Base-by-base conservation (phyloP, 1,140 invertebrate species). In the Lasaia peninsularis region DNA sequence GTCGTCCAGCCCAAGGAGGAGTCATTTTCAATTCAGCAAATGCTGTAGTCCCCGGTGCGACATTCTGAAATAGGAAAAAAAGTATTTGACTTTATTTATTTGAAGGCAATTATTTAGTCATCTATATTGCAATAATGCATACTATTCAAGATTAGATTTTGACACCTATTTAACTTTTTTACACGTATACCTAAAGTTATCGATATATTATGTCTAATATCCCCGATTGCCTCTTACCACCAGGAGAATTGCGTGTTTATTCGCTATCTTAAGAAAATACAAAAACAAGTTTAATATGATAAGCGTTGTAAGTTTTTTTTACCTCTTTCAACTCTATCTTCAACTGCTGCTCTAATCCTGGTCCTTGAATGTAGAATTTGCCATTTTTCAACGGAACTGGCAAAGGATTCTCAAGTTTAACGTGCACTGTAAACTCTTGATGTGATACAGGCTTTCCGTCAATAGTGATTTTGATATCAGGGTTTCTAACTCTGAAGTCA, bases 401-500 rank as follows among this genome's bases (percentile, higher is more conserved):
- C 50, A 98, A 73, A 0, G 96, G 95, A 89, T 98, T 98, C 52
- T 88, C 91, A n/a, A 98, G 91, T n/a, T 91, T 93, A 2, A 95
- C 90, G 5, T 91, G 92, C 0, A 93, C 94, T 33, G 91, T 91
- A 16, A 95, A 90, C 60, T 92, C 90, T 68, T 93, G 80, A 4
- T 91, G 92, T 8, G 94, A 92, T 0, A 92, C 75, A 1, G 95
- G 91, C 14, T 92, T 91, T 0, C 91, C 92, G 71, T 92, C 86
- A 10, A 92, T 75, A 67, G 91, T 91, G 56, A 98, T 94, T 78
- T 94, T 94, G 34, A 98, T 96, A 73, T 97, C 95, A 0, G 97
- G 96, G 73, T 97, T 97, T 16, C 95, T 89, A 2, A 98, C 94
- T 63, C 96, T 91, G 73, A 97, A 97, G 82, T 97, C 96, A 71